Evolutionary conservation across 2,888 invertebrate genomes (phyloP), one percentile per base, ranked within the genome.

Genomic region (Synanthedon andrenaeformis): DNA sequence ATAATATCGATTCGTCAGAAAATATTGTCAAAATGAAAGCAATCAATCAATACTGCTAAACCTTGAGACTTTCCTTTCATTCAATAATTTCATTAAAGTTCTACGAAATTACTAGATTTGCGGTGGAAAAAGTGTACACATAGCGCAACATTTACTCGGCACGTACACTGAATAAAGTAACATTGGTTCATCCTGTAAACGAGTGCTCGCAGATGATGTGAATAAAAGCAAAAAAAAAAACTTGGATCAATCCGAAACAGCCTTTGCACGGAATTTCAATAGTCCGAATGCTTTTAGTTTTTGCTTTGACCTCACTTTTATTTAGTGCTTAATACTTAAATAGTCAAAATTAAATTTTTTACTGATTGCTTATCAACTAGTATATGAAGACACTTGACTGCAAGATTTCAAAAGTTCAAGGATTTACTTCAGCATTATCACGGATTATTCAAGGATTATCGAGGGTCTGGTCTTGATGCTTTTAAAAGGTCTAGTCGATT

Each of bases 141-240:
- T 57, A 58, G 55, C 48, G 53, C 56, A 59, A 61, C 59, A 58
- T 59, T 62, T 57, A 58, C 58, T 57, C 48, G 56, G 56, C 57
- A 55, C 59, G 59, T 60, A 56, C 58, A 53, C 41, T 62, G 60
- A 63, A 65, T 62, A 62, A 62, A 56, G 56, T 57, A 64, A 57
- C 59, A 57, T 56, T 51, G 56, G 54, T 54, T 62, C 52, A 62
- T 62, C 59, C 58, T 49, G 49, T 49, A 41, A 8, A 53, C 57
- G 51, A 49, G 56, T 53, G 56, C 60, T 56, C 54, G 52, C 35
- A 35, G 57, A 52, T 59, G 60, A 60, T 60, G 57, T 56, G 55
- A 54, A 57, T 55, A 59, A 57, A 53, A 53, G 52, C n/a, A n/a
- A n/a, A 51, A 58, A 60, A 62, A 35, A 35, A 49, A 58, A 57